A percentile compares a stretch with the other conserved stretches of the same genome.
Evolutionary conservation across 2,888 invertebrate species (phyloP).

Genomic region (Drosophila demipolita): DNA sequence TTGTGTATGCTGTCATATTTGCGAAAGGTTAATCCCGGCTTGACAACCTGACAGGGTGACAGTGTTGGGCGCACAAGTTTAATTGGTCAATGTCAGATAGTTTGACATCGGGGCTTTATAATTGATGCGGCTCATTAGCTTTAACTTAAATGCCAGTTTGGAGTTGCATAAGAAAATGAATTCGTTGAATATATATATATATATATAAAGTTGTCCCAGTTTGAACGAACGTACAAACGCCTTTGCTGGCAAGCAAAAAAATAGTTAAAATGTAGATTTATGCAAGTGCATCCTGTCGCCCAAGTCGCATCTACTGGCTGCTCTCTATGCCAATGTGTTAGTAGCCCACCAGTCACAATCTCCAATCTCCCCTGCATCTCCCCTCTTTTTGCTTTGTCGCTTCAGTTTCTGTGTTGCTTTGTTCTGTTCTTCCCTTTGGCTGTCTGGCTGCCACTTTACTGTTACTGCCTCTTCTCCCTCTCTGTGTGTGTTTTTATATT

Average conservation of each 20-base stretch:
- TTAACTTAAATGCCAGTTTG: conserved; percentile 11
- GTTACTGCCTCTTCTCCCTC: conserved; percentile 17
- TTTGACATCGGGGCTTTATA: conserved; percentile 60
- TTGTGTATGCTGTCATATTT: conserved; percentile 58
- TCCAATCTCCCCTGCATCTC: not conserved
- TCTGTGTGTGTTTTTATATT: conserved; percentile 50
- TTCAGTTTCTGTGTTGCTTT: conserved; percentile 15
- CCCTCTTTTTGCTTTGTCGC: conserved; percentile 11
- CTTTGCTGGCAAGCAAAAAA: conserved; percentile 33
- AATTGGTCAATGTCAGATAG: conserved; percentile 71
- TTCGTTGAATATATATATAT: conserved; percentile 6
- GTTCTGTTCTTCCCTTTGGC: conserved; percentile 23
- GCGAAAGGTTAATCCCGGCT: conserved; percentile 62
- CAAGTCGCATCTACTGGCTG: conserved; percentile 24
- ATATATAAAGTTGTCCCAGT: conserved; percentile 17
- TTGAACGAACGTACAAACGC: not conserved
- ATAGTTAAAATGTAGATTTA: conserved; percentile 76
- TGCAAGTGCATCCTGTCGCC: conserved; percentile 69
- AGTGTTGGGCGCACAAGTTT: conserved; percentile 45
- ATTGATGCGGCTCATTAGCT: conserved; percentile 55
- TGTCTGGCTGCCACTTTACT: conserved; percentile 56
- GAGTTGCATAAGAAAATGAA: conserved; percentile 3
- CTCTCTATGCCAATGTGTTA: conserved; percentile 50
- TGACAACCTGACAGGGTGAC: conserved; percentile 57
- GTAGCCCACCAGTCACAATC: conserved; percentile 20